A percentile compares a stretch with the other conserved stretches of the same genome.
Conservation (phyloP, 2,888 invertebrate genomes). For the Drosophila nigricruria region DNA sequence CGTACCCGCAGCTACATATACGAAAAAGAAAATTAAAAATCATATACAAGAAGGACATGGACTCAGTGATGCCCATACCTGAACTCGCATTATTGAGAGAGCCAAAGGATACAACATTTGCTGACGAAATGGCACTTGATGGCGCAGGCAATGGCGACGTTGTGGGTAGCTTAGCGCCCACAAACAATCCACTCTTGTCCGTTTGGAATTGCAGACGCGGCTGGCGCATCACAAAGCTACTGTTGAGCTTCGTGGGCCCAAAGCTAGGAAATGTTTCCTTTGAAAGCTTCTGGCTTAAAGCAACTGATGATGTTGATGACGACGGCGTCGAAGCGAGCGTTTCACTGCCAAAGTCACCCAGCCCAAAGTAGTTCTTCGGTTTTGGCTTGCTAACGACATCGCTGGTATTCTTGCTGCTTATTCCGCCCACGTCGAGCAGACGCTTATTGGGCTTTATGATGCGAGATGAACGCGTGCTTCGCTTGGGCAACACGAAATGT, state of each 20-base stretch:
- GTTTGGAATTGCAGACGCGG: slow-evolving; percentile 83
- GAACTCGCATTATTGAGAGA: slow-evolving; percentile 24
- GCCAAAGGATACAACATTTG: slow-evolving; percentile 59
- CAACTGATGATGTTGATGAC: slow-evolving; percentile 20
- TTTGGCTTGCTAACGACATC: slow-evolving; percentile 49
- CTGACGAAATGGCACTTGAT: slow-evolving; percentile 55
- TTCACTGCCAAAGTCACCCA: slow-evolving; percentile 53
- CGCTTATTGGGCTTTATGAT: slow-evolving; percentile 95
- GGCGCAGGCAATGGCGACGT: slow-evolving; percentile 46
- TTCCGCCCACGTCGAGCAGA: slow-evolving; percentile 90
- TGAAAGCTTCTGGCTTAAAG: slow-evolving; percentile 24
- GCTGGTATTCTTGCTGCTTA: slow-evolving; percentile 64
- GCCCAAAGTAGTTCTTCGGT: slow-evolving; percentile 77
- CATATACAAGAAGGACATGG: no score
- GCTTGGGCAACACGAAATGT: slow-evolving; percentile 90
- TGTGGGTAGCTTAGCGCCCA: slow-evolving; percentile 24
- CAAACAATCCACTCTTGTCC: slow-evolving; percentile 49
- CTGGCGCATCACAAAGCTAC: slow-evolving; percentile 82
- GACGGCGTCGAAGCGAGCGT: not conserved
- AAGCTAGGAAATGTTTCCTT: slow-evolving; percentile 52
- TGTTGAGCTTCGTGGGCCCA: slow-evolving; percentile 59
- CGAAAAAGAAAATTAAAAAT: not conserved
- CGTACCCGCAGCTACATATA: slow-evolving; percentile 86
- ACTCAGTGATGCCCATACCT: slow-evolving; percentile 27
- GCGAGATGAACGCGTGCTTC: slow-evolving; percentile 93